Evolutionary conservation across 1,140 invertebrate species (phyloP), one percentile per base, ranked within the genome.

Genomic region (Holotrichia oblita): DNA sequence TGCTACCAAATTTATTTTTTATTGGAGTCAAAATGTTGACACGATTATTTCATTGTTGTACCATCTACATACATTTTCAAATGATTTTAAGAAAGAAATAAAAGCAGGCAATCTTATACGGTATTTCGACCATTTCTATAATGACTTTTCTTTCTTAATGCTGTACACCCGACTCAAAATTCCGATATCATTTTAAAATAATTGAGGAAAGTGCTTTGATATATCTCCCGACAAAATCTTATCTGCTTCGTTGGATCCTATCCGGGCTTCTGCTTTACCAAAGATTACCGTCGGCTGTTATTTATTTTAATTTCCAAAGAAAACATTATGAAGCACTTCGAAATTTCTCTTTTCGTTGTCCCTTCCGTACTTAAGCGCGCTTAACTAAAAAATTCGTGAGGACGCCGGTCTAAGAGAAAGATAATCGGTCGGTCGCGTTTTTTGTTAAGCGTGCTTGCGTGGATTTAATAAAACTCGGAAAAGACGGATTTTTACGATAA

Each of bases 291-390:
- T 55, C 6, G 14, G 14, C 7, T 17, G 12, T 14, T 55, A 55
- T 14, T 55, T 55, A 55, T 55, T 55, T 55, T 55, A 55, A 55
- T 55, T 55, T 55, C 12, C n/a, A 55, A 55, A 44, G 14, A 55
- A 55, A 55, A 55, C 48, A 55, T 55, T 55, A 17, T 55, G 48
- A 55, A 55, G 48, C 3, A 6, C 14, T 55, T 55, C 48, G 27
- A 34, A 34, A 34, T 34, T 34, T 34, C 27, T 34, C 27, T 34
- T 34, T 34, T 34, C 27, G 27, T 34, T 4, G 27, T 34, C 27
- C 27, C 2, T 34, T 34, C 27, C 27, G 27, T 17, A 55, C 14
- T 44, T 44, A 44, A 44, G 14, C 42, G 14, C 48, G 14, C 48
- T 55, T 55, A 55, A 55, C 48, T 17, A 55, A 55, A 55, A 55